These are phyloP conservation scores for Rafetus swinhoei DNA, from an alignment of 2,113 vertebrate species.

Conservation along the genomic window DNA sequence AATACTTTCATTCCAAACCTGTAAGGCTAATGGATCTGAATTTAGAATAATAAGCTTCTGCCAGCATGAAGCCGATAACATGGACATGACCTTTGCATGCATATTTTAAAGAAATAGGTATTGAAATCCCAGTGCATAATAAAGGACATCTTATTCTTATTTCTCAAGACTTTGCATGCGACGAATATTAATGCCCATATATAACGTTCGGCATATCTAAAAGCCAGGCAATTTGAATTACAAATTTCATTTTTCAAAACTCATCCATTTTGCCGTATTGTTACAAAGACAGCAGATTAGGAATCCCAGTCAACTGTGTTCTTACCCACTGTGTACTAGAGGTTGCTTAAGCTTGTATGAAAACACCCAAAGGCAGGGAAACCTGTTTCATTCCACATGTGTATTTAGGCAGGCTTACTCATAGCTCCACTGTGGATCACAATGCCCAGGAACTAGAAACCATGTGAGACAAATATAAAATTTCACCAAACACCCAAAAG, in stretches of 20 bases:
- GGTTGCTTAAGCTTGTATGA: neutral
- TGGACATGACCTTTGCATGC: neutral
- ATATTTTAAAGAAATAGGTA: conserved; percentile 13
- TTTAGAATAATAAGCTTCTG: conserved; percentile 6
- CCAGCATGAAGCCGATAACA: neutral
- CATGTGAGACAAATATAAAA: neutral
- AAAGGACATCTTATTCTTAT: neutral
- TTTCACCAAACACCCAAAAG: neutral
- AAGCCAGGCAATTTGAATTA: neutral
- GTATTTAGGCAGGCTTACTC: neutral
- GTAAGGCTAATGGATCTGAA: neutral
- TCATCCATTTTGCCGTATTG: neutral
- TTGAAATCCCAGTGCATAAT: neutral
- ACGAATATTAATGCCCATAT: neutral
- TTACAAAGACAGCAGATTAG: neutral
- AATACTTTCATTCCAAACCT: neutral
- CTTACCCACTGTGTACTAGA: neutral
- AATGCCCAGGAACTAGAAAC: neutral
- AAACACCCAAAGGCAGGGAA: neutral
- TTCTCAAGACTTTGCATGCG: conserved; percentile 10
- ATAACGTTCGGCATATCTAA: neutral
- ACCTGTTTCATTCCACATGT: neutral
- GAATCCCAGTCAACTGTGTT: neutral
- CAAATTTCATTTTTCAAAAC: neutral
- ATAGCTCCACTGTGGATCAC: neutral